A percentile compares a stretch with the other conserved stretches of the same genome.
These are phyloP conservation scores for Tetramorium simillimum DNA, from an alignment of 1,140 invertebrate species.

Conservation along the genomic window DNA sequence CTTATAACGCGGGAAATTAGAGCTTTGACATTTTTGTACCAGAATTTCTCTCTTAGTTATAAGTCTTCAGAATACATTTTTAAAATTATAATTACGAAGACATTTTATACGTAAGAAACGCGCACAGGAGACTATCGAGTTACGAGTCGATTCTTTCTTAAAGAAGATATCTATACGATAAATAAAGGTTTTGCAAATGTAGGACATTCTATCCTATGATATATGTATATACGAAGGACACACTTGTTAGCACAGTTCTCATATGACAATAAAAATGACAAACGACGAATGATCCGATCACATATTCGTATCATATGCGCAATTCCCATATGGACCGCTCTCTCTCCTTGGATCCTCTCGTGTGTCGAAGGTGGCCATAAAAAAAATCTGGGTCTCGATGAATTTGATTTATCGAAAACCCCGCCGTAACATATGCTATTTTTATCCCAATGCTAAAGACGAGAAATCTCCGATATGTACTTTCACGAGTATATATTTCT, in stretches of 20 bases:
- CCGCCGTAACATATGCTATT: background rate
- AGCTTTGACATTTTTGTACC: background rate
- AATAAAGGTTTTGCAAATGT: constrained; percentile 23
- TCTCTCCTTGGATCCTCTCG: constrained; percentile 32
- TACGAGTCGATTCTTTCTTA: background rate
- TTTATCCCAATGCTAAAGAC: constrained; percentile 4
- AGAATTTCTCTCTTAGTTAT: background rate
- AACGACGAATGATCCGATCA: constrained; percentile 42
- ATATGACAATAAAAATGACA: constrained; percentile 55
- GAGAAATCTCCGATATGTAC: background rate
- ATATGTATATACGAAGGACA: constrained; percentile 13
- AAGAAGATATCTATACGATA: background rate
- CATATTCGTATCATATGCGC: constrained; percentile 49
- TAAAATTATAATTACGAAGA: background rate
- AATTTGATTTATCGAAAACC: constrained; percentile 45
- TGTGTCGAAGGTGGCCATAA: constrained; percentile 26
- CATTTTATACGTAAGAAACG: background rate
- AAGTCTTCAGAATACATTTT: background rate
- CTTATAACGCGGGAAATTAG: background rate
- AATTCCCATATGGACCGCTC: constrained; percentile 49
- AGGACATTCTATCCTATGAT: background rate
- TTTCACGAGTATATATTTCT: background rate
- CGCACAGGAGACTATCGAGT: background rate
- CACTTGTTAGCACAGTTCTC: constrained; percentile 57
- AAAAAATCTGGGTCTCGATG: constrained; percentile 49